Base-by-base conservation (phyloP, 2,113 vertebrate species). In the Tapirus terrestris region DNA sequence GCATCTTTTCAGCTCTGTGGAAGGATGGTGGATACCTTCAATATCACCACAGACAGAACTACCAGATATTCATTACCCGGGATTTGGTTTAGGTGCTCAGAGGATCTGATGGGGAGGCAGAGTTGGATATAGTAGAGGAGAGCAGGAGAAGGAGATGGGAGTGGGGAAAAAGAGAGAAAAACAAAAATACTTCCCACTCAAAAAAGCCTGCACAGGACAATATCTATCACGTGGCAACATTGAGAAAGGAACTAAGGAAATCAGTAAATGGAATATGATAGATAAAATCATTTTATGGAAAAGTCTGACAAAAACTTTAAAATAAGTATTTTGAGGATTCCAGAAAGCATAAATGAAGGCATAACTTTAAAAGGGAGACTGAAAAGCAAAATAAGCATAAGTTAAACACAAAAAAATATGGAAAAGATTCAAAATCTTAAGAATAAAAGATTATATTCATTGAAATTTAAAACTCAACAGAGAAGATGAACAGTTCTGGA, bases 311-410 rank as follows among this genome's bases (percentile, higher is more conserved):
- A 92, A 92, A 90, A 39, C 3, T 70, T 27, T 29, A 79, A 86
- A 67, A 23, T 72, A 73, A 81, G 1, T 79, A 83, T 79, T 96
- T 90, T 39, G 48, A n/a, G 5, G 48, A 45, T 82, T 8, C 33
- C 72, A 61, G 20, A 77, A 96, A 80, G 11, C 16, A 90, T 53
- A 80, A 92, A 43, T 92, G 48, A 12, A 48, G 48, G 39, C 63
- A 67, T 77, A 75, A 43, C 5, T 43, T 93, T n/a, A 81, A 96
- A 94, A 25, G n/a, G 53, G 18, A 94, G 89, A 85, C 56, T 91
- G 89, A 82, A 81, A 90, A 31, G 1, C 33, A 83, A 83, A 94
- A 36, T 14, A 58, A 1, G 1, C 25, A 81, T 31, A 63, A 39
- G 27, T 36, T 77, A 68, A 91, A 91, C 2, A 86, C 14, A 53